phyloP scores from a whole-genome alignment of 1,140 invertebrate species.

The Macrotrachela quadricornifera region DNA sequence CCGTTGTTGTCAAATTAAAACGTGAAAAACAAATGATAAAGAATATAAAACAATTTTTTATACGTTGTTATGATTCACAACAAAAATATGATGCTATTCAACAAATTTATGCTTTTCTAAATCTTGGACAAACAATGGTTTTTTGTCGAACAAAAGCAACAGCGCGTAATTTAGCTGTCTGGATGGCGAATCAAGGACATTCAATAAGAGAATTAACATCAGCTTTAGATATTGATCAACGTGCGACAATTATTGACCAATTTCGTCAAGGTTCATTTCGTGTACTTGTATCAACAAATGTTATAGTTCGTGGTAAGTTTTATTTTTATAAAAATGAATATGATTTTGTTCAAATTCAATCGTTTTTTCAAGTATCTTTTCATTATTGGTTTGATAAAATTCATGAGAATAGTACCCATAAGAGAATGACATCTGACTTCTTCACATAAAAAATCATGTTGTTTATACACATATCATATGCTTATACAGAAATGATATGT shows the following conservation, averaged over 20 bases:
- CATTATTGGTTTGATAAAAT: too few species aligned
- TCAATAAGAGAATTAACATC: slow-evolving; percentile 69
- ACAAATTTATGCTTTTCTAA: slow-evolving; percentile 84
- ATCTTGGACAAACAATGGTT: slow-evolving; percentile 90
- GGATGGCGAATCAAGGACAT: slow-evolving; percentile 72
- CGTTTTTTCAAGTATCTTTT: too few species aligned
- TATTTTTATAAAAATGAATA: too few species aligned
- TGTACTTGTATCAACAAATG: slow-evolving; percentile 93
- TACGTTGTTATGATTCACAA: slow-evolving; percentile 51
- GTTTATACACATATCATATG: too few species aligned
- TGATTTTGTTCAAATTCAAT: too few species aligned
- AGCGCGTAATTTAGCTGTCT: slow-evolving; percentile 66
- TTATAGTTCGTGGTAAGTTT: slow-evolving; percentile 65
- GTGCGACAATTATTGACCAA: slow-evolving; percentile 70
- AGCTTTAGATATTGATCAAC: slow-evolving; percentile 70
- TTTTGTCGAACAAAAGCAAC: slow-evolving; percentile 85
- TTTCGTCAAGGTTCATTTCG: slow-evolving; percentile 75
- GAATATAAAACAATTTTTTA: slow-evolving; percentile 69
- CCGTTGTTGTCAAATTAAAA: slow-evolving; percentile 60
- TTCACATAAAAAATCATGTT: too few species aligned
- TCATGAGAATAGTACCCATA: too few species aligned
- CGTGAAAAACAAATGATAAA: slow-evolving; percentile 88
- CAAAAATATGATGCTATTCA: slow-evolving; percentile 72
- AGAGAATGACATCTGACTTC: too few species aligned
- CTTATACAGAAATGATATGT: too few species aligned